phyloP scores from a whole-genome alignment of 1,140 invertebrate genomes.

The Trichomalopsis sarcophagae region DNA sequence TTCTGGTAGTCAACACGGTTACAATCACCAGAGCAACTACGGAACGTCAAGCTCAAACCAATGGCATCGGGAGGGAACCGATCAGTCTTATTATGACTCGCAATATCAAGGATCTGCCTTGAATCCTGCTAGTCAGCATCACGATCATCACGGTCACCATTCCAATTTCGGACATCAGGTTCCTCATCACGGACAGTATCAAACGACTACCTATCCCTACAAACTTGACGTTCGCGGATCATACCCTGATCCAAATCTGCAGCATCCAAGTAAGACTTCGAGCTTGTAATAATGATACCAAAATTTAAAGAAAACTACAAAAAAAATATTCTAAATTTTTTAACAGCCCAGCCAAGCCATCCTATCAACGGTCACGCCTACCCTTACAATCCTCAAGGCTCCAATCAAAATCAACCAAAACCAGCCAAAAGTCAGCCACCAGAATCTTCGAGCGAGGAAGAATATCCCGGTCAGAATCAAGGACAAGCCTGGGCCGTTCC shows the following conservation, averaged over 20 bases:
- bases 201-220: neutral
- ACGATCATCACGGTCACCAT: constrained; percentile 42
- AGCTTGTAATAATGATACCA: neutral
- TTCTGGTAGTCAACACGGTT: neutral
- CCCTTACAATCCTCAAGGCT: constrained; percentile 2
- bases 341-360: neutral
- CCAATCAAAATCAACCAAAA: neutral
- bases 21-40: neutral
- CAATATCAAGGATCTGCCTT: neutral
- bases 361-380: constrained; percentile 37
- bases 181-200: constrained; percentile 22
- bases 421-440: neutral
- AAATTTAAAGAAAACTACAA: neutral
- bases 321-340: neutral
- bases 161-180: neutral
- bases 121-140: constrained; percentile 22
- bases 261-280: neutral
- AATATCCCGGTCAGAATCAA: neutral
- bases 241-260: neutral
- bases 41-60: neutral
- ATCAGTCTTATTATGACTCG: neutral
- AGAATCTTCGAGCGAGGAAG: neutral
- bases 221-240: neutral
- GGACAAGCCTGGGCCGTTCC: constrained; percentile 14
- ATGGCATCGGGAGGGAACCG: neutral